Evolutionary conservation across 1,140 invertebrate species (phyloP), one percentile per base, ranked within the genome.

Genomic region (Ceratina australensis): DNA sequence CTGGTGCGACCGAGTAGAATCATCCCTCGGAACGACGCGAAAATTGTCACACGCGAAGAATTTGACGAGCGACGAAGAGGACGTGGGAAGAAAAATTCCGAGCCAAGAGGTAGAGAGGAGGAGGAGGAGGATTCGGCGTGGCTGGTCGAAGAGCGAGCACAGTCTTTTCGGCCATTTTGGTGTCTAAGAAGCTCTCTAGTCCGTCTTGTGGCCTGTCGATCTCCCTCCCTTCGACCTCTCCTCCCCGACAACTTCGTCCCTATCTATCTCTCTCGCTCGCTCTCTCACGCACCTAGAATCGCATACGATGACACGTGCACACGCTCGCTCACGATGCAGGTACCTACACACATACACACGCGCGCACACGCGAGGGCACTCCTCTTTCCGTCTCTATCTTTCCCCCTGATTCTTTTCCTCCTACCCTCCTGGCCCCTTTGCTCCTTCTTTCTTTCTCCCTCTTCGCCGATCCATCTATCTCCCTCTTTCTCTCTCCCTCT

Each of bases 131-230:
- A 78, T n/a, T 85, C 83, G 87, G 61, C 81, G 81, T 71, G 56
- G 72, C 77, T 56, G 33, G 66, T 61, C n/a, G 3, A 66, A 57
- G 66, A 73, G 16, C 52, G 64, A 76, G 75, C 67, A 49, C 77
- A 52, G 71, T 82, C 85, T 85, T 87, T 87, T 87, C 86, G 85
- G 85, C 86, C 86, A 87, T 87, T 87, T 87, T 87, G 81, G 81
- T 81, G 77, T 85, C 85, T 86, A 83, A 87, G 83, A 87, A 81
- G 75, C 77, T 77, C 80, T 79, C 73, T 81, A 80, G 73, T 74
- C 57, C 76, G 72, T 73, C 61, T 83, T 73, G 71, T 76, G 64
- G 65, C 50, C 77, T 69, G 65, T 85, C 73, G 72, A 73, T 73
- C 79, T 74, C 76, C 69, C 52, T 42, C 77, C 54, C 75, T 82